These are phyloP conservation scores for Phengaris arion DNA, from an alignment of 2,888 invertebrate species.

Conservation along the genomic window DNA sequence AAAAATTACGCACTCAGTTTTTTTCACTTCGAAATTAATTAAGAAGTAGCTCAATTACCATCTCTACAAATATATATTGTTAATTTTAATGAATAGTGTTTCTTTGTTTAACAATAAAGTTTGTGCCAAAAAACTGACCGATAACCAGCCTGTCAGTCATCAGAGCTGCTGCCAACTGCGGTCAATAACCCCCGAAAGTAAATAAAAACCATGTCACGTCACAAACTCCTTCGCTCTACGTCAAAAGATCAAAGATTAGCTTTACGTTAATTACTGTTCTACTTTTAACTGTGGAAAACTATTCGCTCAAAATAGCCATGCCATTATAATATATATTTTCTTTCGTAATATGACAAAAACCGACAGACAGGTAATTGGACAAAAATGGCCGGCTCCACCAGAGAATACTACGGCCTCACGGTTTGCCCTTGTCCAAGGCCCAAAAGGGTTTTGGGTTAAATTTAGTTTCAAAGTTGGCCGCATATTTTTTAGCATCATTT, in stretches of 20 bases:
- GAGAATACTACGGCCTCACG: no score
- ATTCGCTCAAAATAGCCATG: not conserved
- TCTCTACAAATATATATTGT: not conserved
- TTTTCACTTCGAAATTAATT: not conserved
- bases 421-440: no score
- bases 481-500: no score
- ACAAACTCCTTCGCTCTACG: slow-evolving; percentile 8
- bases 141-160: slow-evolving; percentile 15
- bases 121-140: slow-evolving; percentile 23
- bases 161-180: not conserved
- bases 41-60: not conserved
- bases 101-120: slow-evolving; percentile 9
- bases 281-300: not conserved
- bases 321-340: not conserved
- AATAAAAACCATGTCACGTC: slow-evolving; percentile 25
- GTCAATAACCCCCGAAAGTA: slow-evolving; percentile 6
- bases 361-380: no score
- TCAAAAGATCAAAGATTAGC: slow-evolving; percentile 16
- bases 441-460: no score
- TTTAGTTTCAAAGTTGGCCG: no score
- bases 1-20: not conserved
- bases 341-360: not conserved
- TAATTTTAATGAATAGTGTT: slow-evolving; percentile 10
- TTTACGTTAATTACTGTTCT: not conserved
- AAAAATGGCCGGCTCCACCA: no score